Evolutionary conservation across 1,140 invertebrate genomes (phyloP).

Genomic region (Limonius californicus): DNA sequence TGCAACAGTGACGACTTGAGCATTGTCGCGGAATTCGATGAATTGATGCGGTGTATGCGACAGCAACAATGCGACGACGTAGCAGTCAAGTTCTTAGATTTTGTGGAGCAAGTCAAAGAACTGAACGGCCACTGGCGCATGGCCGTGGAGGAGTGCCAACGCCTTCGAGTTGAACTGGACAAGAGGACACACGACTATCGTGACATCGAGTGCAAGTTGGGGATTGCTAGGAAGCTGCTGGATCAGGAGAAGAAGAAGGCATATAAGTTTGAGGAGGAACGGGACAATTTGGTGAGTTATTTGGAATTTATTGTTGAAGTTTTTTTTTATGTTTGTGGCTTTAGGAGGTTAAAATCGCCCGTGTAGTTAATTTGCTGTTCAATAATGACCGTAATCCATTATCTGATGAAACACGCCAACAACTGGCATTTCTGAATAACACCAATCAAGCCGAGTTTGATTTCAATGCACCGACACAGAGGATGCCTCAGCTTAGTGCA

Average conservation of each 20-base stretch:
- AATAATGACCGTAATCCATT: conserved; percentile 59
- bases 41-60: conserved; percentile 32
- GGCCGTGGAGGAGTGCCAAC: conserved; percentile 31
- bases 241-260: conserved; percentile 72
- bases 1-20: conserved; percentile 18
- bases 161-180: conserved; percentile 33
- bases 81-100: conserved; percentile 30
- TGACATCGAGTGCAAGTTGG: conserved; percentile 70
- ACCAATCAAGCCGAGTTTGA: conserved; percentile 45
- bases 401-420: conserved; percentile 72
- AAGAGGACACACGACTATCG: conserved; percentile 34
- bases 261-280: conserved; percentile 58
- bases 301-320: no score
- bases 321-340: no score
- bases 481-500: conserved; percentile 31
- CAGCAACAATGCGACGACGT: conserved; percentile 22
- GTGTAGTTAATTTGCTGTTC: conserved; percentile 69
- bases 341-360: conserved; percentile 69
- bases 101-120: conserved; percentile 33
- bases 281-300: conserved; percentile 57
- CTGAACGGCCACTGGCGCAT: conserved; percentile 19
- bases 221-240: conserved; percentile 70
- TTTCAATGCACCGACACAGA: conserved; percentile 42
- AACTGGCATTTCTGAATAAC: conserved; percentile 52
- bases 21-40: conserved; percentile 41